Percentiles rank a stretch among this genome's conserved stretches.
phyloP scores from a whole-genome alignment of 2,113 vertebrate genomes.

The Pithys albifrons region DNA sequence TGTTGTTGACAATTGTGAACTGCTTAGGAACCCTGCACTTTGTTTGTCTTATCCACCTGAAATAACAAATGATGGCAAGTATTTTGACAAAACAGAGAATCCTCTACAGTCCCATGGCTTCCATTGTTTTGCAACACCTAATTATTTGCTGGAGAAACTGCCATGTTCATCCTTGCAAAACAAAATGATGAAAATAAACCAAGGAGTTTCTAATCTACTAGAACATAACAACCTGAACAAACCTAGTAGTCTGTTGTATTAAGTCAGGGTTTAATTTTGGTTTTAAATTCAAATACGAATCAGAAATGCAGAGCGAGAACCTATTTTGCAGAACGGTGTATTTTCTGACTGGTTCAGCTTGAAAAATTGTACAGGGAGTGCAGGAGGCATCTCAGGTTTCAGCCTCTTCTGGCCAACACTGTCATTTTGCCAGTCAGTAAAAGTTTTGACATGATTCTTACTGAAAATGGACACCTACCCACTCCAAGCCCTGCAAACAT shows the following conservation, averaged over 20 bases:
- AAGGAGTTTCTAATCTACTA: neutral
- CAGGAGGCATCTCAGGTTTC: neutral
- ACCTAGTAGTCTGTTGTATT: neutral
- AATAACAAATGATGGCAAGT: neutral
- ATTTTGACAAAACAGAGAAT: neutral
- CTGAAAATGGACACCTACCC: neutral
- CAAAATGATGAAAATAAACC: neutral
- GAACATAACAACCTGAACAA: neutral
- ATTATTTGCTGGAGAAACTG: neutral
- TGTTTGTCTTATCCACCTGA: neutral
- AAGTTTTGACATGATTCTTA: neutral
- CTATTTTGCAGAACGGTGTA: neutral
- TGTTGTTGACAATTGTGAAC: neutral
- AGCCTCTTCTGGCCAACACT: fast-evolving
- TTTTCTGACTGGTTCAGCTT: neutral
- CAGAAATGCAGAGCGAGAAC: neutral
- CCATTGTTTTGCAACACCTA: neutral
- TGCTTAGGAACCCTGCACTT: neutral
- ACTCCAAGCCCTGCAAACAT: neutral
- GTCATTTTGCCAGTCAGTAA: neutral
- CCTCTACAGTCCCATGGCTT: neutral
- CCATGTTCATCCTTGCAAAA: neutral
- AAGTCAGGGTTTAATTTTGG: neutral
- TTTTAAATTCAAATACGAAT: neutral
- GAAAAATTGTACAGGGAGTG: neutral